These are phyloP conservation scores for Neria commutata DNA, from an alignment of 2,888 invertebrate species.

Conservation along the genomic window DNA sequence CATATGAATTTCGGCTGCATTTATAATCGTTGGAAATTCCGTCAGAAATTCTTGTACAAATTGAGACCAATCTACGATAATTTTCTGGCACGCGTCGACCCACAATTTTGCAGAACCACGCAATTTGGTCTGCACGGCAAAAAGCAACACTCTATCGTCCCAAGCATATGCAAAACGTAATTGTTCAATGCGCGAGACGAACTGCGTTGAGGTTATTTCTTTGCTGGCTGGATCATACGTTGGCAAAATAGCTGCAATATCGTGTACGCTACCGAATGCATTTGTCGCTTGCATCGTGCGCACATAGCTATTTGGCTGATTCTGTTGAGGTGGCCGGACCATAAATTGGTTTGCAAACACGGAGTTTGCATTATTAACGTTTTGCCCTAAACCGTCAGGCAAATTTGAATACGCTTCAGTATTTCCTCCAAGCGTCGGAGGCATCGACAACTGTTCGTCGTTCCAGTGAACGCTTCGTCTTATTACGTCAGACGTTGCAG, in stretches of 20 bases:
- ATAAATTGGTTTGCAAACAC: too few species aligned
- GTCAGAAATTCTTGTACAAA: conserved; percentile 12
- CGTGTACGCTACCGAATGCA: neutral
- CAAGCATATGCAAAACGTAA: conserved; percentile 14
- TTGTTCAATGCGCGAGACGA: conserved; percentile 3
- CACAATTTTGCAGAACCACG: conserved; percentile 19
- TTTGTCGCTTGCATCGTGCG: too few species aligned
- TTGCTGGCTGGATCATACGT: conserved; percentile 12
- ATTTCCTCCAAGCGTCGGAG: too few species aligned
- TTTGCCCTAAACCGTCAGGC: too few species aligned
- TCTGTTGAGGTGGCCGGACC: too few species aligned
- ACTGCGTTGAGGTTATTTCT: conserved; percentile 11
- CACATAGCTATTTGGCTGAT: too few species aligned
- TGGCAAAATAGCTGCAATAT: conserved; percentile 6
- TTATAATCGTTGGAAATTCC: conserved; percentile 18
- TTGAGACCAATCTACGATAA: conserved; percentile 7
- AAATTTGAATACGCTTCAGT: too few species aligned
- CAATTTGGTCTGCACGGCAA: conserved; percentile 12
- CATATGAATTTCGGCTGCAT: conserved; percentile 22
- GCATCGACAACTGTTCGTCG: too few species aligned
- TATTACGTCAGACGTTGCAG: too few species aligned
- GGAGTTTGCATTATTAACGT: too few species aligned
- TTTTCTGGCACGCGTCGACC: conserved; percentile 16
- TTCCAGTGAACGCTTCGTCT: too few species aligned
- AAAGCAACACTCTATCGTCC: conserved; percentile 10